Conservation (phyloP, 2,113 vertebrate genomes). For the Notarius lentiginosus region DNA sequence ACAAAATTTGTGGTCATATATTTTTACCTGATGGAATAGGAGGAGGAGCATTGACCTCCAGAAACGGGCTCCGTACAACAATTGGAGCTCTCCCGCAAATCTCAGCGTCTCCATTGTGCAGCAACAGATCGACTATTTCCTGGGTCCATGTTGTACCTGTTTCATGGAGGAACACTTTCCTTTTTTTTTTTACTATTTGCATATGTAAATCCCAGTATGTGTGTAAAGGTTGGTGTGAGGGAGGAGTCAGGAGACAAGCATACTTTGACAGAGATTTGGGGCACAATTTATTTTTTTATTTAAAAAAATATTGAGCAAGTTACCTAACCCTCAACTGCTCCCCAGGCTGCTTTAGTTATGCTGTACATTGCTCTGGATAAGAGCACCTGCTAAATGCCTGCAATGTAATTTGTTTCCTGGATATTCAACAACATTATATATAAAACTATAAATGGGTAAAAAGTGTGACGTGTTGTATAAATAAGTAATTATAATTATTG, state of each 20-base stretch:
- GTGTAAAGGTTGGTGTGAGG: background rate
- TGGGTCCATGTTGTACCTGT: slow-evolving; percentile 71
- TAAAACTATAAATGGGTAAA: too few species aligned
- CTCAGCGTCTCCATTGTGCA: slow-evolving; percentile 47
- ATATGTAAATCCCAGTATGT: background rate
- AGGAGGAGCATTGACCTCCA: slow-evolving; percentile 46
- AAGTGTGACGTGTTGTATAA: too few species aligned
- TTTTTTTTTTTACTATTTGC: background rate
- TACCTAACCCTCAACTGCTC: too few species aligned
- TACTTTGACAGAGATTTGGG: background rate
- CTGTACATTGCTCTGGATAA: too few species aligned
- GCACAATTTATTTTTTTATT: background rate
- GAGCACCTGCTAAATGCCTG: too few species aligned
- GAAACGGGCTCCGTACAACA: slow-evolving; percentile 47
- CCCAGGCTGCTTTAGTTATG: too few species aligned
- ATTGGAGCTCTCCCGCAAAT: slow-evolving; percentile 49
- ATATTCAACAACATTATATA: too few species aligned
- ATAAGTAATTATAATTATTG: too few species aligned
- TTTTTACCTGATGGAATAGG: slow-evolving; percentile 20
- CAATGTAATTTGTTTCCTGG: too few species aligned
- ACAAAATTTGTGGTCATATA: background rate
- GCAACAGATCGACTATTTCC: slow-evolving; percentile 66
- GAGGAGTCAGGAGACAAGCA: background rate
- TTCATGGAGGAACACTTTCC: slow-evolving; percentile 13
- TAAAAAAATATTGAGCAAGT: background rate